Evolutionary conservation across 2,797 vertebrate species (phyloP), one percentile per base, ranked within the genome.

Genomic region (Coendou prehensilis): DNA sequence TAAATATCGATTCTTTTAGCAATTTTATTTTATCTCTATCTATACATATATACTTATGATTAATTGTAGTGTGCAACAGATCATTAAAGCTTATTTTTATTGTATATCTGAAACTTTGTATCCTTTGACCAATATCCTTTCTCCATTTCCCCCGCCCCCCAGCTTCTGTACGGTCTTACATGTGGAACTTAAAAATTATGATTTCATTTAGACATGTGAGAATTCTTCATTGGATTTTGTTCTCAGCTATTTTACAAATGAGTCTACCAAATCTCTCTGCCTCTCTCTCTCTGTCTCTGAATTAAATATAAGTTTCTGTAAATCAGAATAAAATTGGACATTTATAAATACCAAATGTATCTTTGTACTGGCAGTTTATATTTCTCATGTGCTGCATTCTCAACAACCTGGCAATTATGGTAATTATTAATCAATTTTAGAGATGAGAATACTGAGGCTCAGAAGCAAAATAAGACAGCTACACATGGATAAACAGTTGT

Each of bases 181-280:
- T 13, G 6, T 13, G 6, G 9, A 73, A 59, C 37, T 33, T 47
- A 50, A 83, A 57, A 57, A 73, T 41, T 14, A 18, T 9, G 9
- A 33, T 75, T 33, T 75, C 57, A 14, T n/a, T 33, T 20, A 64
- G 67, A 75, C 86, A 18, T 37, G 45, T 75, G 47, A 90, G 54
- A 5, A 78, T 81, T 87, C 71, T 67, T 71, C 91, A 80, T 28
- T 92, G 81, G 45, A 91, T 89, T 94, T 84, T 52, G 6, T 1
- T 47, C 10, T 87, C 20, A 52, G 20, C 20, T 18, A 11, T 64
- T 80, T 85, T 52, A 87, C n/a, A 95, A 87, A 89, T 80, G 67
- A 18, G 6, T 52, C 52, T 57, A 76, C 28, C 20, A 17, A 18
- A 5, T 30, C 2, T 50, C 26, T 4, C 52, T 84, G 9, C 11